phyloP scores from a whole-genome alignment of 2,888 invertebrate species.

The Conus canariensis region DNA sequence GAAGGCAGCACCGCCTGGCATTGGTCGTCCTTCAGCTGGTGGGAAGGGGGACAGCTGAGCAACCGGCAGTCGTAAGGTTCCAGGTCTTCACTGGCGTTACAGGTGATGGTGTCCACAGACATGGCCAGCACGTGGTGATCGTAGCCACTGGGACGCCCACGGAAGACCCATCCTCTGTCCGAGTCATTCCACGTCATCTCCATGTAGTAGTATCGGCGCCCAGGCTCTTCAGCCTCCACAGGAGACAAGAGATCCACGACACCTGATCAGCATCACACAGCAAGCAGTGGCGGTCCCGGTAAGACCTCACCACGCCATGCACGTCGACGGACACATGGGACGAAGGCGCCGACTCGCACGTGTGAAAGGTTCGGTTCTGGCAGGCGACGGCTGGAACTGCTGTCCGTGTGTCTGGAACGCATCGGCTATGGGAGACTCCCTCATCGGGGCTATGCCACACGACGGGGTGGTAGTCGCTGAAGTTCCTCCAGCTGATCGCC shows the following conservation, averaged over 20 bases:
- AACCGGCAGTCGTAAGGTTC: neutral
- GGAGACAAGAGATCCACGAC: neutral
- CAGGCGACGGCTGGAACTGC: neutral
- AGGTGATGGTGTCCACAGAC: neutral
- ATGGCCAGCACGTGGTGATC: neutral
- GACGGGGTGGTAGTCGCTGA: neutral
- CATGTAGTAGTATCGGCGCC: neutral
- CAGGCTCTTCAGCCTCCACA: neutral
- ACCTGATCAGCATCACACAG: neutral
- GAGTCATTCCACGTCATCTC: neutral
- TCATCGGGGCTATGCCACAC: neutral
- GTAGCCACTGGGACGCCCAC: neutral
- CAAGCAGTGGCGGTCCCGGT: neutral
- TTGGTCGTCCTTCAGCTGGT: neutral
- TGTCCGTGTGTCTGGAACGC: neutral
- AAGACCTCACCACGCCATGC: neutral
- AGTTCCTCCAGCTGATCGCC: neutral
- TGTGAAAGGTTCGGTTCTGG: neutral
- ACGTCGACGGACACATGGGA: neutral
- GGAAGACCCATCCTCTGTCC: neutral
- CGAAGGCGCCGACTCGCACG: neutral
- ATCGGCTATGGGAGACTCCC: neutral
- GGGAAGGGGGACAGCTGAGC: neutral
- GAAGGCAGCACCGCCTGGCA: neutral
- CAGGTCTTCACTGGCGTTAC: neutral